Evolutionary conservation across 2,113 vertebrate genomes (phyloP).

Genomic region (Poicephalus meyeri): DNA sequence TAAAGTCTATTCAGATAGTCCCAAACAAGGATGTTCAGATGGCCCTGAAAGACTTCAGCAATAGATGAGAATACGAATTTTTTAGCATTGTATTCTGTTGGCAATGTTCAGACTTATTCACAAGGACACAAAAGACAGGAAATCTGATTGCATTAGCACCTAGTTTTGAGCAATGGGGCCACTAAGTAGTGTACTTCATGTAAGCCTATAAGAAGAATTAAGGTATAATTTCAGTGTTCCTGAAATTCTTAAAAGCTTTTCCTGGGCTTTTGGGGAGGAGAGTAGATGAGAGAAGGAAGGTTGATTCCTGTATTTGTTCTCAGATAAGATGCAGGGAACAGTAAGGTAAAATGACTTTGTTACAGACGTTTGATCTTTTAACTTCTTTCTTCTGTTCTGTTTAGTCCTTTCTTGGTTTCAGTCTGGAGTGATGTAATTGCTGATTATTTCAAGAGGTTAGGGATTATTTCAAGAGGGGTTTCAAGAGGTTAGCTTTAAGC

Average conservation of each 20-base stretch:
- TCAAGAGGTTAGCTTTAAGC: not conserved
- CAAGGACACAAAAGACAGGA: constrained; percentile 26
- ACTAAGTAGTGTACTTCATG: not conserved
- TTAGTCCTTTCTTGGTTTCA: not conserved
- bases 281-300: not conserved
- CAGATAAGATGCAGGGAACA: not conserved
- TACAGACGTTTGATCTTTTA: not conserved
- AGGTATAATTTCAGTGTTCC: not conserved
- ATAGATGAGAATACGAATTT: not conserved
- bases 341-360: not conserved
- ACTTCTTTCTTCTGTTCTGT: not conserved
- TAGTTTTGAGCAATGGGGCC: not conserved
- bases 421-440: not conserved
- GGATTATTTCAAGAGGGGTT: too few species aligned
- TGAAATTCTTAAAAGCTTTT: not conserved
- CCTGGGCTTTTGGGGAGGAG: rapidly evolving
- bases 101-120: constrained; percentile 33
- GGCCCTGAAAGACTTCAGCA: not conserved
- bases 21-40: not conserved
- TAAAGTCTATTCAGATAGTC: not conserved
- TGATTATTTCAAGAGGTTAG: not conserved
- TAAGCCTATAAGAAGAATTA: not conserved
- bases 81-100: constrained; percentile 15
- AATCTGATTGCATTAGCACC: constrained; percentile 7
- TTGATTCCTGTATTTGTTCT: not conserved